Base-by-base conservation (phyloP, 2,888 invertebrate species). In the Andrena chrysosceles region DNA sequence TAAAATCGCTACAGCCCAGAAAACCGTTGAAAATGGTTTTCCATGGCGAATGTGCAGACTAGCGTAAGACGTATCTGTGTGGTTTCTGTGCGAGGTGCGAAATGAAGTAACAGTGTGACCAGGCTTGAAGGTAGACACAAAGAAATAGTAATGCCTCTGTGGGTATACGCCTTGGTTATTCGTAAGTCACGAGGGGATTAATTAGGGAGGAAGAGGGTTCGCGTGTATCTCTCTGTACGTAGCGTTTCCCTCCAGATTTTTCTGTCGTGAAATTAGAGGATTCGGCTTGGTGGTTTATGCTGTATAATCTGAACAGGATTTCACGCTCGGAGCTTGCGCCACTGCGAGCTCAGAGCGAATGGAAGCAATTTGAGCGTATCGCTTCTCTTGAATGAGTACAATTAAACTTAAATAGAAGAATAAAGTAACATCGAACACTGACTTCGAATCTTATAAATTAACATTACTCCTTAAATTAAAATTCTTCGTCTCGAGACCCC, bases 201-300 rank as follows among this genome's bases (percentile, higher is more conserved):
- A 77, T 77, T 77, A 77, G 64, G 33, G 48, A 10, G 33, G 33
- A 59, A 71, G 29, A 71, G 71, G 76, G 23, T 77, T 62, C 69
- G 62, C 75, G 62, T 75, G 75, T 75, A 70, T 10, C 68, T 62
- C 31, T 56, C 20, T 20, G n/a, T 62, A 33, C 60, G 33, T 8
- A 56, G 56, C 56, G 23, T 26, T 62, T 33, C 35, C 35, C 62
- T 31, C 42, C 20, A 42, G 62, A 63, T 70, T 54, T 71, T 56
- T 63, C 63, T 48, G 42, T 13, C 56, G 31, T 56, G 48, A 64
- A 48, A 64, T 64, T 67, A 69, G 20, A 20, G 70, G 52, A 70
- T 52, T 60, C 60, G 35, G 35, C 69, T 33, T n/a, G 31, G 56
- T 66, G 67, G 56, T 67, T 59, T 42, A 35, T 29, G 64, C 56